Evolutionary conservation across 2,113 vertebrate species (phyloP), one percentile per base, ranked within the genome.

Genomic region (Pomatostomus ruficeps): DNA sequence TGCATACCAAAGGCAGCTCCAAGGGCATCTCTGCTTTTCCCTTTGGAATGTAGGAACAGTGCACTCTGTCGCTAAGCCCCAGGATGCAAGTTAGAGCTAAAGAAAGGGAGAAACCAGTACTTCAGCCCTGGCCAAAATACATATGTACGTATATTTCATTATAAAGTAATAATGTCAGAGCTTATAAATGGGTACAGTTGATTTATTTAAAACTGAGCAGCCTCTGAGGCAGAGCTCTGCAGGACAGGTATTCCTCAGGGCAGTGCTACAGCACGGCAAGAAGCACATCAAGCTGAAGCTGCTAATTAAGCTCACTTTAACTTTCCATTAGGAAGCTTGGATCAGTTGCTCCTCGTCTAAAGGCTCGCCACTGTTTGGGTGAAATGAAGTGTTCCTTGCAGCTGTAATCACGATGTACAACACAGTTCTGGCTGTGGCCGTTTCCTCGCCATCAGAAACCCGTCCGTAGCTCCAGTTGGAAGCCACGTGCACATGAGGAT

Each of bases 401-500:
- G 77, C 79, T 91, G 78, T 93, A 92, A 97, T 95, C 62, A 92
- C n/a, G 29, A 86, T 79, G 90, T 92, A 74, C 85, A 95, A 68
- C 88, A 89, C 70, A 73, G 25, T 45, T 92, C 86, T 94, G 81
- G 84, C 88, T 22, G 2, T 8, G 59, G 48, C 68, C 85, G 26
- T 95, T 97, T 97, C 90, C 93, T 90, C 36, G 25, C 83, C 83
- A 67, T 79, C 93, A 92, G 77, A 91, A 88, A 72, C 92, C 66
- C 73, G 90, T 93, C 92, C 84, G 19, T 7, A 73, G 80, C 67
- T 91, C 48, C 89, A 74, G 88, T 85, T 95, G 89, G 89, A 95
- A 54, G 48, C 74, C 89, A 17, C 49, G 85, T 52, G 75, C 72
- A 29, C 5, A 29, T 3, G 21, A 89, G 86, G 96, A 96, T 95